These are phyloP conservation scores for Orthosia cruda DNA, from an alignment of 2,888 invertebrate genomes.

Conservation along the genomic window DNA sequence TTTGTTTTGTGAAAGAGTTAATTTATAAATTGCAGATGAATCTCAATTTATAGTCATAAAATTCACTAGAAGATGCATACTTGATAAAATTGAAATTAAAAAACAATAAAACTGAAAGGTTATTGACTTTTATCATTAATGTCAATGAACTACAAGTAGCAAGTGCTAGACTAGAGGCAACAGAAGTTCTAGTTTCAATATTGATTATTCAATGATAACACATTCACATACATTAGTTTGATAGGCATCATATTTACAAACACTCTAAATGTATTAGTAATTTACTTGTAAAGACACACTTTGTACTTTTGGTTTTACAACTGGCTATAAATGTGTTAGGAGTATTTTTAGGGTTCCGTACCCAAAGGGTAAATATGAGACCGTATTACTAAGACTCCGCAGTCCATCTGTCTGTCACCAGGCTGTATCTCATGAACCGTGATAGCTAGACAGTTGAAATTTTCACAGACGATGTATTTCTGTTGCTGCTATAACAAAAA, in stretches of 20 bases:
- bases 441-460: too few relatives aligned
- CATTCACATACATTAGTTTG: slow-evolving; percentile 13
- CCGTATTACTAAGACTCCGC: too few relatives aligned
- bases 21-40: not conserved
- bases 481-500: too few relatives aligned
- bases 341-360: too few relatives aligned
- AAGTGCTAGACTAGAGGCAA: slow-evolving; percentile 24
- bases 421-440: too few relatives aligned
- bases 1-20: too few relatives aligned
- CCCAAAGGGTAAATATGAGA: too few relatives aligned
- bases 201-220: slow-evolving; percentile 47
- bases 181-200: slow-evolving; percentile 39
- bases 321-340: not conserved
- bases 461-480: too few relatives aligned
- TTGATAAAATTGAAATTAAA: not conserved
- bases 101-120: slow-evolving; percentile 12
- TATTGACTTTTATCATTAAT: slow-evolving; percentile 31
- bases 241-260: slow-evolving; percentile 21
- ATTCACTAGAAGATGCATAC: not conserved
- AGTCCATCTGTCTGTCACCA: too few relatives aligned
- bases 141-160: slow-evolving; percentile 44
- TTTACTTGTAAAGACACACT: slow-evolving; percentile 9
- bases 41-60: not conserved
- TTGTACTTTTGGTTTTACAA: not conserved
- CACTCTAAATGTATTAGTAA: slow-evolving; percentile 16